phyloP scores from a whole-genome alignment of 1,140 invertebrate genomes.

The Aphelinus certus region DNA sequence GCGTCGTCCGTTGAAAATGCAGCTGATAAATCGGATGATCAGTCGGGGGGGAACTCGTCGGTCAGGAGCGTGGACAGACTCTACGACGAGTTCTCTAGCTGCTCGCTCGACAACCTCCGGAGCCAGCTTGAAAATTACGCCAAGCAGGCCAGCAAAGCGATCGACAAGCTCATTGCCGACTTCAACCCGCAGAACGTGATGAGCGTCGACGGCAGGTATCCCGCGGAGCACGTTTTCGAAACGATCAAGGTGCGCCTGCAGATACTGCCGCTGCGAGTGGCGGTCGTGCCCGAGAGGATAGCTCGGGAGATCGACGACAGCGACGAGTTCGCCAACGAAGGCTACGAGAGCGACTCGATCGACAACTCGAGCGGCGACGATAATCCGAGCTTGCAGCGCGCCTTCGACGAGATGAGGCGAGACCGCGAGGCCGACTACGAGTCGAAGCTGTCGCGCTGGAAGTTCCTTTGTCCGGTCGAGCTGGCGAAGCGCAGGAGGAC shows the following conservation, averaged over 20 bases:
- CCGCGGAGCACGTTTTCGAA: conserved; percentile 61
- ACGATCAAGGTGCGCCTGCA: conserved; percentile 61
- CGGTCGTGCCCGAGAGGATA: conserved; percentile 56
- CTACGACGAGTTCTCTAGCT: background rate
- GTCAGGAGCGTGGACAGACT: background rate
- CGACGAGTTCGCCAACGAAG: conserved; percentile 30
- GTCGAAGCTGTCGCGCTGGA: conserved; percentile 67
- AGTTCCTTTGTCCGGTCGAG: conserved; percentile 69
- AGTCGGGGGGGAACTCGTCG: background rate
- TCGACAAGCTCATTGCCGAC: conserved; percentile 64
- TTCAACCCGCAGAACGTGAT: conserved; percentile 67
- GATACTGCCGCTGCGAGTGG: conserved; percentile 56
- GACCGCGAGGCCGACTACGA: conserved; percentile 45
- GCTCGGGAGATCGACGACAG: background rate
- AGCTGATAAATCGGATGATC: background rate
- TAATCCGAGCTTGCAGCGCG: conserved; percentile 24
- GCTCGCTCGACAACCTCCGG: background rate
- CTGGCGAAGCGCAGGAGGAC: conserved; percentile 62
- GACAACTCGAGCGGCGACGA: conserved; percentile 44
- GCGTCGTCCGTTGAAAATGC: background rate
- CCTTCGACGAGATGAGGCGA: conserved; percentile 50
- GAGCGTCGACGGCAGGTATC: conserved; percentile 66
- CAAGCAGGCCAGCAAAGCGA: conserved; percentile 53
- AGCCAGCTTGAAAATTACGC: conserved; percentile 40
- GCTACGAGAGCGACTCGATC: conserved; percentile 32